phyloP scores from a whole-genome alignment of 2,797 vertebrate genomes.

The Hemitrygon akajei region DNA sequence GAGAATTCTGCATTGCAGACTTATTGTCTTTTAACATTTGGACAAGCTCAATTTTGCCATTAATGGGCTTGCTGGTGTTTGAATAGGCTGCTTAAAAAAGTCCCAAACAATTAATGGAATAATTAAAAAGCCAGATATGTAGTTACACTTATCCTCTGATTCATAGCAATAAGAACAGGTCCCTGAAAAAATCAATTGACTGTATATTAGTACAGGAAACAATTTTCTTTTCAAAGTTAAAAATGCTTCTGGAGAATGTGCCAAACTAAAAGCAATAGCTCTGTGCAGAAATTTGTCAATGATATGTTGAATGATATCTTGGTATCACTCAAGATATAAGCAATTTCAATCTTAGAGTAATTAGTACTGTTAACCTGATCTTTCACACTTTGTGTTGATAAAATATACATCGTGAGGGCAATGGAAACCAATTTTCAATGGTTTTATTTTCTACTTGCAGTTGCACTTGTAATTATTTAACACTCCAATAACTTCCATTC shows the following conservation, averaged over 20 bases:
- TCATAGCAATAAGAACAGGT: too few relatives aligned
- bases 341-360: not conserved
- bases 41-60: not conserved
- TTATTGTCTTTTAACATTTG: slow-evolving; percentile 16
- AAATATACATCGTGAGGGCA: not conserved
- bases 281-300: not conserved
- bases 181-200: not conserved
- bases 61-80: not conserved
- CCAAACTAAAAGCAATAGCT: not conserved
- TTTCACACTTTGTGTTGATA: not conserved
- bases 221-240: not conserved
- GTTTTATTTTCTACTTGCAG: slow-evolving; percentile 11
- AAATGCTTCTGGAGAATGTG: not conserved
- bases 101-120: too few relatives aligned
- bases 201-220: not conserved
- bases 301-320: not conserved
- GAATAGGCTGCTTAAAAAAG: too few relatives aligned
- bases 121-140: too few relatives aligned
- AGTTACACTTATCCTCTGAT: not conserved
- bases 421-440: not conserved
- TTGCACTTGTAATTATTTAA: not conserved
- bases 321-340: not conserved
- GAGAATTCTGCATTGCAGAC: not conserved
- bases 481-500: slow-evolving; percentile 7
- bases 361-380: not conserved